phyloP scores from a whole-genome alignment of 1,140 invertebrate species.

The Brachionus asplanchnoidis region DNA sequence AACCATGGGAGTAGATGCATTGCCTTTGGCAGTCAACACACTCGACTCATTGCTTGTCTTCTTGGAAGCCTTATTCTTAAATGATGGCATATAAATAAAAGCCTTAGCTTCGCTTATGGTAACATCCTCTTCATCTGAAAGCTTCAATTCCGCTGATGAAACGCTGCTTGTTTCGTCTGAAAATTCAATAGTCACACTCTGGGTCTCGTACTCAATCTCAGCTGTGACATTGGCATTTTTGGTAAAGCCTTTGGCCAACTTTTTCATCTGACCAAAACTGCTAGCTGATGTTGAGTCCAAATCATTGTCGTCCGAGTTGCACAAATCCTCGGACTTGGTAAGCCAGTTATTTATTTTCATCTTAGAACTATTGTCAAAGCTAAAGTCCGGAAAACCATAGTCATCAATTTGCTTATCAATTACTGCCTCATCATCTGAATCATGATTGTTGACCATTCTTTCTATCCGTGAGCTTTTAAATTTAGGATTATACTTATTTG shows the following conservation, averaged over 20 bases:
- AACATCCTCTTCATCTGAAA: background rate
- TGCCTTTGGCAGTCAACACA: background rate
- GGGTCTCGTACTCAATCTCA: conserved; percentile 16
- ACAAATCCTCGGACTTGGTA: background rate
- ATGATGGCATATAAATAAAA: background rate
- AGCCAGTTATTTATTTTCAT: conserved; percentile 40
- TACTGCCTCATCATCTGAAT: background rate
- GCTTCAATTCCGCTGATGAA: background rate
- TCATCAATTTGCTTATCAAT: conserved; percentile 9
- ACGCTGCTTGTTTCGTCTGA: conserved; percentile 12
- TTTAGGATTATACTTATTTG: background rate
- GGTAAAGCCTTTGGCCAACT: background rate
- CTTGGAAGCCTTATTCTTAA: background rate
- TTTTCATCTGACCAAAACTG: background rate
- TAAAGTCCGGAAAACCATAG: conserved; percentile 22
- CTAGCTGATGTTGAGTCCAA: conserved; percentile 2
- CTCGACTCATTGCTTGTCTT: background rate
- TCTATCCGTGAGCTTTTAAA: background rate
- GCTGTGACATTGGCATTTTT: background rate
- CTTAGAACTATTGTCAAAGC: background rate
- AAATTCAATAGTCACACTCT: conserved; percentile 23
- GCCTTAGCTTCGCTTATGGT: background rate
- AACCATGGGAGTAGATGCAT: background rate
- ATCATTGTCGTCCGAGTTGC: background rate
- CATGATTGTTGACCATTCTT: background rate